Percentiles rank a stretch among this genome's conserved stretches.
These are phyloP conservation scores for Pecten maximus DNA, from an alignment of 2,888 invertebrate genomes.

Conservation along the genomic window DNA sequence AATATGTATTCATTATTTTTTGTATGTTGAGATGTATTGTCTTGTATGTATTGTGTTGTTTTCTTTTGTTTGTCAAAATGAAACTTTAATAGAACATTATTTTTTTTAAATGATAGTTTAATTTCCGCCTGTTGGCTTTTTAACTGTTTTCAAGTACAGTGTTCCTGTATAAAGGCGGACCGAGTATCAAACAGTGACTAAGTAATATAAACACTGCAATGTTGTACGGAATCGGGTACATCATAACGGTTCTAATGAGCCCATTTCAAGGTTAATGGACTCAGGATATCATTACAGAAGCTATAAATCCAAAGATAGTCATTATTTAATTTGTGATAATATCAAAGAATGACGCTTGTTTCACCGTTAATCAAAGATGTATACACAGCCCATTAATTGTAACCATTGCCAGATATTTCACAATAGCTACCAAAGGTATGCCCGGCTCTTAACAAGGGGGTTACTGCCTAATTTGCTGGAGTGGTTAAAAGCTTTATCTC, in stretches of 20 bases:
- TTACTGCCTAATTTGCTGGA: background rate
- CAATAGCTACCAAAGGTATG: background rate
- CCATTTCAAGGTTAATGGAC: conserved; percentile 18
- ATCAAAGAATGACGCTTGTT: conserved; percentile 26
- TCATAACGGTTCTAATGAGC: background rate
- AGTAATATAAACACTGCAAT: background rate
- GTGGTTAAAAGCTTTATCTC: background rate
- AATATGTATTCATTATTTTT: no score
- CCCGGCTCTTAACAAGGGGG: background rate
- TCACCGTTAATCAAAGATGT: conserved; percentile 14
- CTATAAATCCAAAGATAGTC: background rate
- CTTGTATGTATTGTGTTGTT: no score
- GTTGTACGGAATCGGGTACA: background rate
- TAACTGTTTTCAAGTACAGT: background rate
- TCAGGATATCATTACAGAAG: background rate
- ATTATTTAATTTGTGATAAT: conserved; percentile 12
- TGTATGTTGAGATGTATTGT: no score
- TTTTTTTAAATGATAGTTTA: no score
- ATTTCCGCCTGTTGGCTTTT: no score
- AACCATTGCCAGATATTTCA: background rate
- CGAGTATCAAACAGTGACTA: background rate
- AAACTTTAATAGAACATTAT: no score
- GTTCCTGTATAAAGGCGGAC: background rate
- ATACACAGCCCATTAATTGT: background rate
- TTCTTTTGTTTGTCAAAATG: no score